Evolutionary conservation across 1,140 invertebrate genomes (phyloP), one percentile per base, ranked within the genome.

Genomic region (Calliopsis andreniformis): DNA sequence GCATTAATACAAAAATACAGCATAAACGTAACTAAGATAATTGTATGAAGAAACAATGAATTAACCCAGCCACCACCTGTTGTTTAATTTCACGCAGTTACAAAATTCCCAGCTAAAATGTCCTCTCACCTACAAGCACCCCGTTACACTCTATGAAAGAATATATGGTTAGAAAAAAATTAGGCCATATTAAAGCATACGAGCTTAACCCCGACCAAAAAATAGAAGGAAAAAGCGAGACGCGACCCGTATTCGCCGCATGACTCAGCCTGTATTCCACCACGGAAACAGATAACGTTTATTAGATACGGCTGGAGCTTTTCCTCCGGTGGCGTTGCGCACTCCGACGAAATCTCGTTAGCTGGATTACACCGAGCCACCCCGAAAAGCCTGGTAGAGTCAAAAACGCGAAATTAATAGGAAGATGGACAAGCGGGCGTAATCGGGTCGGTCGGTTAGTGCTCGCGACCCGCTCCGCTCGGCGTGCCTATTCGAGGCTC

Each of bases 401-500:
- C n/a, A 18, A 28, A 73, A 66, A 32, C 28, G 43, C 3, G 28
- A 43, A 66, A 56, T 75, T 62, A 75, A 67, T 56, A 23, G 49
- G n/a, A 53, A 30, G 18, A 59, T 39, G 32, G 43, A 39, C 16
- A 8, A 5, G 14, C 45, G 35, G 28, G 43, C 12, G 43, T 43
- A 61, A 76, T 42, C 42, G 64, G 55, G 43, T 59, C 25, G 55
- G 10, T 25, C 12, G 32, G 30, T 67, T 47, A 75, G 56, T 56
- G 39, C 30, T 18, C 51, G 62, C 45, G 42, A 32, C 39, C 51
- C 28, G 18, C 25, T 47, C 39, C 10, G 23, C 53, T 28, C 25
- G 23, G 35, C 20, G 25, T 25, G 12, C 47, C 47, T 73, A 68
- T 64, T 63, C 51, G 70, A 75, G 49, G 45, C 45, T 63, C 67